Conservation (phyloP, 2,797 vertebrate genomes). For the Meriones psammophilus region DNA sequence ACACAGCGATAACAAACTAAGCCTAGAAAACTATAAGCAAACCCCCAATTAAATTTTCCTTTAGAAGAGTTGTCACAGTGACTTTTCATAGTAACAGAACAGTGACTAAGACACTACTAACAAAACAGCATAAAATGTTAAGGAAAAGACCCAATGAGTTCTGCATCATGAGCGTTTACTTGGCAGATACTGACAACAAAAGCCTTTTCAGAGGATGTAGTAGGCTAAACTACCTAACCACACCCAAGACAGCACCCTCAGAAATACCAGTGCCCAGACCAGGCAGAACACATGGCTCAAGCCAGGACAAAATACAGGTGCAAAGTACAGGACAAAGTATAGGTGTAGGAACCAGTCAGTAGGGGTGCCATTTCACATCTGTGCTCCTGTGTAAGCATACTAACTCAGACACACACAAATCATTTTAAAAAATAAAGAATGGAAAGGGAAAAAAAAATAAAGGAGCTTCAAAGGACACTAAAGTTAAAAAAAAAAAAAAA, state of each 20-base stretch:
- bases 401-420: background rate
- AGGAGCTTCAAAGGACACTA: background rate
- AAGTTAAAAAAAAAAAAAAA: background rate
- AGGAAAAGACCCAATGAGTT: background rate
- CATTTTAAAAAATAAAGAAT: background rate
- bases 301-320: background rate
- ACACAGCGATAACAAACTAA: background rate
- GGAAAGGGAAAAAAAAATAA: background rate
- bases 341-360: background rate
- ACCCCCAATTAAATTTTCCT: background rate
- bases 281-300: background rate
- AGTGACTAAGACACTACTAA: background rate
- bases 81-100: background rate
- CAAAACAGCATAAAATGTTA: background rate
- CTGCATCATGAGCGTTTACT: background rate
- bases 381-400: background rate
- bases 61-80: background rate
- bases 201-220: constrained; percentile 6
- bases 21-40: background rate
- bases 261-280: background rate
- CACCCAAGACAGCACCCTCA: background rate
- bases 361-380: background rate
- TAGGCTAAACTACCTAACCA: background rate
- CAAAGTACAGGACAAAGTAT: no score
- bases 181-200: background rate